These are phyloP conservation scores for Syngnathus typhle DNA, from an alignment of 2,113 vertebrate species.

Conservation along the genomic window DNA sequence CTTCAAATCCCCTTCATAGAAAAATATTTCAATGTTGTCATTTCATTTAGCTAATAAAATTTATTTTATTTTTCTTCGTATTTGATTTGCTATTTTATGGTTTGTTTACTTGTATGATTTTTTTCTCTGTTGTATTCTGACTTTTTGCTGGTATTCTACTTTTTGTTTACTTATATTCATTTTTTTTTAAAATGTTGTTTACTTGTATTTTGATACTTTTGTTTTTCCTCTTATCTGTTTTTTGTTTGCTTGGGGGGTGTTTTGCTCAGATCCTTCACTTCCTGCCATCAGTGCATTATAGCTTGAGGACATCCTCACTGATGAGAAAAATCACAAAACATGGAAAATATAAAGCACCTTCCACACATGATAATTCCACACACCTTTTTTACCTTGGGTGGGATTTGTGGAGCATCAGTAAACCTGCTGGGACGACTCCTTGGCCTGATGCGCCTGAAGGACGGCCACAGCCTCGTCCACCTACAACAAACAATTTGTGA, in stretches of 20 bases:
- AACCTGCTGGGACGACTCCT: slow-evolving; percentile 94
- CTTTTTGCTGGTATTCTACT: slow-evolving; percentile 9
- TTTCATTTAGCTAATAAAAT: background rate
- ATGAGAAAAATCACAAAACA: background rate
- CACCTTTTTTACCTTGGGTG: slow-evolving; percentile 50
- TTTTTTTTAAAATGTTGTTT: slow-evolving; percentile 27
- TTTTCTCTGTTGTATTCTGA: background rate
- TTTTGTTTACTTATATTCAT: slow-evolving; percentile 76
- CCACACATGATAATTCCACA: too few species aligned
- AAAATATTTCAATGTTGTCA: slow-evolving; percentile 3
- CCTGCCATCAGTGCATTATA: background rate
- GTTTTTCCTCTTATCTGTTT: background rate
- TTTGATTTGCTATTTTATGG: background rate
- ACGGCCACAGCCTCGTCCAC: slow-evolving; percentile 98
- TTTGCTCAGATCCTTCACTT: background rate
- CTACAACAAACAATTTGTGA: slow-evolving; percentile 51
- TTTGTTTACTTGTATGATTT: background rate
- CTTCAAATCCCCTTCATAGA: background rate
- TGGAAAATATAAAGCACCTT: background rate
- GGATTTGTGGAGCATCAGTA: slow-evolving; percentile 77
- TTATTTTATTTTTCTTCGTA: background rate
- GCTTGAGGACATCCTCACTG: background rate
- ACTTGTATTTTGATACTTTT: slow-evolving; percentile 82
- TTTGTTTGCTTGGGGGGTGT: background rate
- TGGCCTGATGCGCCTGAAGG: slow-evolving; percentile 96